Evolutionary conservation across 2,888 invertebrate genomes (phyloP).

Genomic region (Pollenia angustigena): DNA sequence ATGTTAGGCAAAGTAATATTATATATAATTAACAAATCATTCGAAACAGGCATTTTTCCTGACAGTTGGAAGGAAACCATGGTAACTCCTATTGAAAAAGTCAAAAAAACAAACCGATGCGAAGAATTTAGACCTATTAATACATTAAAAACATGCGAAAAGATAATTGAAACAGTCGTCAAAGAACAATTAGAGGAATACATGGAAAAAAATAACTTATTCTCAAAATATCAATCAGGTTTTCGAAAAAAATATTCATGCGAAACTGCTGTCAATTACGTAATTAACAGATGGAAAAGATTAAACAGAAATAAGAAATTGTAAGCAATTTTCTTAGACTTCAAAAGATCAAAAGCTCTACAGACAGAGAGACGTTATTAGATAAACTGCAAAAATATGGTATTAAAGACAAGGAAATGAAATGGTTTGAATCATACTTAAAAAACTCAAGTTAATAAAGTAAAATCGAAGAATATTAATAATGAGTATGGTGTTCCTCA

Average conservation of each 20-base stretch:
- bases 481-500: not conserved
- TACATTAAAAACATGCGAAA: not conserved
- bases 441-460: not conserved
- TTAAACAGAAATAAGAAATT: too few relatives aligned
- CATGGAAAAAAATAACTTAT: not conserved
- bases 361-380: not conserved
- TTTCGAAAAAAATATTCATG: constrained; percentile 8
- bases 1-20: not conserved
- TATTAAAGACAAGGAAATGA: not conserved
- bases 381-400: not conserved
- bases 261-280: not conserved
- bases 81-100: constrained; percentile 9
- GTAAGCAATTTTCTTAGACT: too few relatives aligned
- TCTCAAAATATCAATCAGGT: not conserved
- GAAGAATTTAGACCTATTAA: constrained; percentile 5
- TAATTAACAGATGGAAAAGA: not conserved
- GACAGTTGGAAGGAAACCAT: not conserved
- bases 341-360: not conserved
- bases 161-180: too few relatives aligned
- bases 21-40: not conserved
- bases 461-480: not conserved
- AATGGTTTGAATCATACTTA: not conserved
- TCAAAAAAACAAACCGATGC: not conserved
- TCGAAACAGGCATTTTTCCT: not conserved
- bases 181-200: too few relatives aligned